A percentile compares a stretch with the other conserved stretches of the same genome.
These are phyloP conservation scores for Dilophus febrilis DNA, from an alignment of 2,888 invertebrate species.

Conservation along the genomic window DNA sequence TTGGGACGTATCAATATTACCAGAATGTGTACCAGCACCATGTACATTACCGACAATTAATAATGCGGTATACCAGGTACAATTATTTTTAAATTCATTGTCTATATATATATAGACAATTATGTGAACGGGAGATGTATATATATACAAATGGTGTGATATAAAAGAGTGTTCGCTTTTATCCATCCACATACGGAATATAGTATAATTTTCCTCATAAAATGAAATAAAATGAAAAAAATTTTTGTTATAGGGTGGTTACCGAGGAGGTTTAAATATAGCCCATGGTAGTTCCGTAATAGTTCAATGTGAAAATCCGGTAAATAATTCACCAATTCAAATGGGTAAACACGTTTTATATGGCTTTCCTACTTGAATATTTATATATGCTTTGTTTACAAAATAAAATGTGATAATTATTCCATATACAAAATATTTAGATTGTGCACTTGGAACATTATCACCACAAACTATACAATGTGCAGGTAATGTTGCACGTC, in stretches of 20 bases:
- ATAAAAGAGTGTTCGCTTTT: too few species aligned
- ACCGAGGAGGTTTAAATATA: slow-evolving; percentile 61
- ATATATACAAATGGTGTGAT: too few species aligned
- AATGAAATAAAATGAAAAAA: too few species aligned
- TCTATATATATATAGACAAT: neutral
- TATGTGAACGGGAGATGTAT: too few species aligned
- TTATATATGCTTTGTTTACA: too few species aligned
- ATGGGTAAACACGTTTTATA: slow-evolving; percentile 18
- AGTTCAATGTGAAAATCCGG: slow-evolving; percentile 45
- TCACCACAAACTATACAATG: slow-evolving; percentile 25
- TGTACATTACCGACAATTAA: slow-evolving; percentile 25
- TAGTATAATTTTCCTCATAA: too few species aligned
- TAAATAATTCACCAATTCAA: slow-evolving; percentile 32
- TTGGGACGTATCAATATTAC: slow-evolving; percentile 59
- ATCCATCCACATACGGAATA: neutral
- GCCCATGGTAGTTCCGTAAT: slow-evolving; percentile 64
- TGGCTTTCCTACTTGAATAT: too few species aligned
- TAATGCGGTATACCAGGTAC: slow-evolving; percentile 25
- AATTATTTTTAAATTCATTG: too few species aligned
- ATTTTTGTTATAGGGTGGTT: slow-evolving; percentile 56
- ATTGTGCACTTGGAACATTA: slow-evolving; percentile 23
- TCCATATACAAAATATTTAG: neutral
- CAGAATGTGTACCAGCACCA: slow-evolving; percentile 52
- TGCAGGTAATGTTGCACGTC: slow-evolving; percentile 22
- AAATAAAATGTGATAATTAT: neutral